A percentile compares a stretch with the other conserved stretches of the same genome.
Conservation (phyloP, 2,113 vertebrate species). For the Procavia capensis region DNA sequence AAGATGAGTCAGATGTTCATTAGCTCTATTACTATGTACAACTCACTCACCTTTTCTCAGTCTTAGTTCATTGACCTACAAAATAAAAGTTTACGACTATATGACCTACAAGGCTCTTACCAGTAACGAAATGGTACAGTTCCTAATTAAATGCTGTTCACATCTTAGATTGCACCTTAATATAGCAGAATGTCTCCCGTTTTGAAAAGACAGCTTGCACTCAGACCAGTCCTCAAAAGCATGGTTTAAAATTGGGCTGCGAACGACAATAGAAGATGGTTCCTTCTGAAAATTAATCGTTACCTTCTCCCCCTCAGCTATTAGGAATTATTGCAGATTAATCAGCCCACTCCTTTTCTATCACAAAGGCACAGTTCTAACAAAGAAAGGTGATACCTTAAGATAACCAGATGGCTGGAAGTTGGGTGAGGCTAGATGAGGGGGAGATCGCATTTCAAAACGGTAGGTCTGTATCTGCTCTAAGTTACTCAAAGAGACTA, state of each 20-base stretch:
- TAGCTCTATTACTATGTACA: background rate
- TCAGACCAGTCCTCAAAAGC: conserved; percentile 21
- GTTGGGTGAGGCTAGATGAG: background rate
- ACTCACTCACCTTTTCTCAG: background rate
- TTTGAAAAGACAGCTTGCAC: background rate
- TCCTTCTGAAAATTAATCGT: background rate
- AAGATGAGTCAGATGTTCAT: conserved; percentile 6
- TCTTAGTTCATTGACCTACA: background rate
- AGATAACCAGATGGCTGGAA: background rate
- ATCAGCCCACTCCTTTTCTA: background rate
- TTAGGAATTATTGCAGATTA: conserved; percentile 19
- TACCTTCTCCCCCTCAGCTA: background rate
- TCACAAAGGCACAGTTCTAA: background rate
- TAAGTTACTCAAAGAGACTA: background rate
- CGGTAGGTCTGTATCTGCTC: conserved; percentile 24
- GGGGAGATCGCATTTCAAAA: conserved; percentile 11
- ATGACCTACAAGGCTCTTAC: background rate
- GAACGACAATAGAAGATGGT: background rate
- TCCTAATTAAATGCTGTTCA: background rate
- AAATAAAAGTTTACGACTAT: conserved; percentile 8
- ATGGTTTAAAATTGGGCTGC: background rate
- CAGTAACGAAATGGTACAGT: conserved; percentile 27
- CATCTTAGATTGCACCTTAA: background rate
- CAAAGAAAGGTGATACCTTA: background rate
- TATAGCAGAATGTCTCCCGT: background rate